phyloP scores from a whole-genome alignment of 2,797 vertebrate species.

The Gorsachius magnificus region DNA sequence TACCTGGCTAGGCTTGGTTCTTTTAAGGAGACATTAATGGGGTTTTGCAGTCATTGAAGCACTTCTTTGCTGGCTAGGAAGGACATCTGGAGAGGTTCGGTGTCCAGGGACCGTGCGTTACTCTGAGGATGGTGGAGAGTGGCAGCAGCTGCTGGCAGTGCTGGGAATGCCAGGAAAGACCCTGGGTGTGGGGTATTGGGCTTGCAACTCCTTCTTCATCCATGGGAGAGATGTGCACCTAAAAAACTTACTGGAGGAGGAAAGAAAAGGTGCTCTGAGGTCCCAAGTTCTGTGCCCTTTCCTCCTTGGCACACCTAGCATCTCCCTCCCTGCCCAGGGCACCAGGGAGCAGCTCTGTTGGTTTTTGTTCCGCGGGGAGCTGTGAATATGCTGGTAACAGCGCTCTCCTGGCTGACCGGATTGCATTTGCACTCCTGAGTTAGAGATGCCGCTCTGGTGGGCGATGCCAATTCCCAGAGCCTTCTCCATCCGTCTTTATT shows the following conservation, averaged over 20 bases:
- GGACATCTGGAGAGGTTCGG: background rate
- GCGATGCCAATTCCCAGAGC: constrained; percentile 34
- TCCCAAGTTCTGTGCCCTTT: background rate
- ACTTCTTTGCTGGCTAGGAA: background rate
- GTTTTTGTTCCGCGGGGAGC: background rate
- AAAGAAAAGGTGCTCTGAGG: background rate
- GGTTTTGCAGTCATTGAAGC: background rate
- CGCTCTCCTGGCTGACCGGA: background rate
- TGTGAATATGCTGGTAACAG: background rate
- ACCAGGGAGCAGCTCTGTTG: background rate
- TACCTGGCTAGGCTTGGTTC: background rate
- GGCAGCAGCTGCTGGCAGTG: background rate
- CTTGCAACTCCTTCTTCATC: background rate
- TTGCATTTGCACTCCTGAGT: fast-evolving
- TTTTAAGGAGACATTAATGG: background rate
- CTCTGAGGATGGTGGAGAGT: background rate
- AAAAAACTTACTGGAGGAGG: background rate
- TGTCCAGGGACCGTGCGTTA: background rate
- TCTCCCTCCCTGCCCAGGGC: background rate
- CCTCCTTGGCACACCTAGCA: background rate
- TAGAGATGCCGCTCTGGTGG: background rate
- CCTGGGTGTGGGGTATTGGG: background rate
- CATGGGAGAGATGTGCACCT: fast-evolving
- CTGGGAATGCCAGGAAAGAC: background rate
- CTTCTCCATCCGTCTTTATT: background rate